Conservation (phyloP, 2,113 vertebrate genomes). For the Hystrix cristata region DNA sequence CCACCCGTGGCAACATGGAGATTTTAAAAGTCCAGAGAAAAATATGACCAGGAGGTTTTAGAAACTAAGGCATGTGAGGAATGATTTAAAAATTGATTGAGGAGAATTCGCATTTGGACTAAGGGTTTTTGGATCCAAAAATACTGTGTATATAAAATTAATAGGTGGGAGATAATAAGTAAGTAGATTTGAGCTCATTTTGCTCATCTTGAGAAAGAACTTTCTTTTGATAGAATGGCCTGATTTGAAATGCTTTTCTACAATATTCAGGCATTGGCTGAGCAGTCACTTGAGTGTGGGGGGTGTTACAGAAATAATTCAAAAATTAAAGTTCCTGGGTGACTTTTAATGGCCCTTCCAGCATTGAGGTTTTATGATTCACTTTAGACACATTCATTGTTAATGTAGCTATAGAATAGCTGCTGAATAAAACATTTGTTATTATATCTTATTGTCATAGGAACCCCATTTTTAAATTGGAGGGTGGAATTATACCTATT, state of each 20-base stretch:
- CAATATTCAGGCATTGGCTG: neutral
- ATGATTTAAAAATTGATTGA: neutral
- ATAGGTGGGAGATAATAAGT: neutral
- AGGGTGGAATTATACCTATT: constrained; percentile 3
- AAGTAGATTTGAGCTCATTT: neutral
- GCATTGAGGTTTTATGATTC: neutral
- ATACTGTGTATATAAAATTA: neutral
- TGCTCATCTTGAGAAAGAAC: neutral
- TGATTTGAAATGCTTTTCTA: neutral
- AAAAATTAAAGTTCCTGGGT: neutral
- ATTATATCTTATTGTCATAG: neutral
- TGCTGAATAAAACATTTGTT: neutral
- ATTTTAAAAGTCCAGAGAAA: neutral
- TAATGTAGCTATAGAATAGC: neutral
- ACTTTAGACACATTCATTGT: neutral
- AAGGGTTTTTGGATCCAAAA: neutral
- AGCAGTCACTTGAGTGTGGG: neutral
- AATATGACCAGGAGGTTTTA: neutral
- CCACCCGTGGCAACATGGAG: neutral
- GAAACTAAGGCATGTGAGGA: neutral
- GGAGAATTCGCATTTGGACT: neutral
- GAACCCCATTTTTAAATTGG: neutral
- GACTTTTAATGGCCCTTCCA: neutral
- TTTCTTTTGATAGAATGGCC: neutral
- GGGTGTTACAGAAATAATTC: constrained; percentile 38